Evolutionary conservation across 2,888 invertebrate genomes (phyloP).

Genomic region (Balanococcus diminutus): DNA sequence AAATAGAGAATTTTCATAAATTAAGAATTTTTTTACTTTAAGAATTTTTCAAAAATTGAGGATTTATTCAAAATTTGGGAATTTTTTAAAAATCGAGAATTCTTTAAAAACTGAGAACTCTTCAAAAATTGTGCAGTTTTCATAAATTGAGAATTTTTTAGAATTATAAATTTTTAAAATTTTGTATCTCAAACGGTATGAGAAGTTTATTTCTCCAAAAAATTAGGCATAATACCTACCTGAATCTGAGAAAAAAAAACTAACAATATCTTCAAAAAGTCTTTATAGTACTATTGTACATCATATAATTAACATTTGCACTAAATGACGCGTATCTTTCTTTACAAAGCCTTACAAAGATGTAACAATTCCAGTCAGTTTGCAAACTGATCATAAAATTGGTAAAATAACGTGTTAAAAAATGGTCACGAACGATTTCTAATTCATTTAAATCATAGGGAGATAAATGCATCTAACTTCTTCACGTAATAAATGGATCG

Average conservation of each 20-base stretch:
- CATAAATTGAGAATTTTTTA: too few relatives aligned
- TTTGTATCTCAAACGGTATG: too few relatives aligned
- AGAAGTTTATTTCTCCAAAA: too few relatives aligned
- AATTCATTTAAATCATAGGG: neutral
- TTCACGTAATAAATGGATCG: neutral
- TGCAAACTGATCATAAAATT: slow-evolving; percentile 32
- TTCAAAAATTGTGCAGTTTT: too few relatives aligned
- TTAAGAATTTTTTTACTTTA: too few relatives aligned
- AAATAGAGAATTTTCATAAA: too few relatives aligned
- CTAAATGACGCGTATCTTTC: slow-evolving; percentile 34
- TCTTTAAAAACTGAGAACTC: too few relatives aligned
- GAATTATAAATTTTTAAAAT: too few relatives aligned
- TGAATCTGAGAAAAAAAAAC: neutral
- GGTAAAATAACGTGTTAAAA: neutral
- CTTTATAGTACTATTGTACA: slow-evolving; percentile 28
- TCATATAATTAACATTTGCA: slow-evolving; percentile 18
- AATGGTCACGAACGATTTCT: neutral
- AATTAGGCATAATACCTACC: too few relatives aligned
- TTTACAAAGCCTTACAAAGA: slow-evolving; percentile 47
- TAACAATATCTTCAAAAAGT: neutral
- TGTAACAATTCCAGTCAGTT: slow-evolving; percentile 47
- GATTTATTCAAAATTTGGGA: too few relatives aligned
- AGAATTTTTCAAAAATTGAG: too few relatives aligned
- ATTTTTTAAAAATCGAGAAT: too few relatives aligned
- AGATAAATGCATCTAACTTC: neutral